Evolutionary conservation across 2,113 vertebrate species (phyloP).

Genomic region (Parotia lawesii): DNA sequence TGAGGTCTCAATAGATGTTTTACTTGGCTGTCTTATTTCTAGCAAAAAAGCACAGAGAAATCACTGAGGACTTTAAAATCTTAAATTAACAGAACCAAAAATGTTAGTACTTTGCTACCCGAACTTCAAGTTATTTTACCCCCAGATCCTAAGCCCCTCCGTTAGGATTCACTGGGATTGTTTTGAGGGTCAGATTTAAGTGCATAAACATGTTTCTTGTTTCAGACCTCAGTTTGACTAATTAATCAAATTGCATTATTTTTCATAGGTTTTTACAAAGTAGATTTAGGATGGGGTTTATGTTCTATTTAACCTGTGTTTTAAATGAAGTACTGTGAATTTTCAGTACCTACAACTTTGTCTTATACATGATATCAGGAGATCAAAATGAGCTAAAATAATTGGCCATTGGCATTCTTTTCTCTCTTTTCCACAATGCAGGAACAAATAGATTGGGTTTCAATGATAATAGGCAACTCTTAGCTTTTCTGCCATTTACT

Average conservation of each 20-base stretch:
- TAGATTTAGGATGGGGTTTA: background rate
- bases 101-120: background rate
- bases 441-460: background rate
- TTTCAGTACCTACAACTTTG: background rate
- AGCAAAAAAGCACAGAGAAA: background rate
- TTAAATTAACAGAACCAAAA: background rate
- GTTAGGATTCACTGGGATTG: background rate
- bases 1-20: background rate
- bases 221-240: background rate
- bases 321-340: background rate
- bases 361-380: background rate
- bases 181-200: background rate
- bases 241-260: background rate
- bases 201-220: background rate
- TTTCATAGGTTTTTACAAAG: background rate
- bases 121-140: background rate
- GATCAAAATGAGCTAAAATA: background rate
- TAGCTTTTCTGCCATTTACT: background rate
- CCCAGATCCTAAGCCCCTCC: background rate
- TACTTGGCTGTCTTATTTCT: background rate
- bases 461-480: background rate
- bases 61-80: background rate
- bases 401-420: background rate
- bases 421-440: background rate
- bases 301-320: background rate